Conservation (phyloP, 2,888 invertebrate species). For the Leptopilina myrica region DNA sequence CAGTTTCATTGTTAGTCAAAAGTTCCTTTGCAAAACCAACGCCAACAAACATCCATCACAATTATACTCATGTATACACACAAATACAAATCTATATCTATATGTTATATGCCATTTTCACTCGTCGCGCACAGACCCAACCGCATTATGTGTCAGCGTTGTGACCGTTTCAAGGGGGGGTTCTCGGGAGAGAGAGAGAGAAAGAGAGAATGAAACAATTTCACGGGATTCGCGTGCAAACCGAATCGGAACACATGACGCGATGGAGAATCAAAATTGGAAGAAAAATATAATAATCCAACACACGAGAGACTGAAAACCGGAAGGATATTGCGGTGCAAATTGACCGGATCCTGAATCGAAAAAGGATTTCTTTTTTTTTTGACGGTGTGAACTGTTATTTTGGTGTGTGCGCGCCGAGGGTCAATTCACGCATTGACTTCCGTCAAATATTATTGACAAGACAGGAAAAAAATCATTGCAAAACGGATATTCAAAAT, state of each 20-base stretch:
- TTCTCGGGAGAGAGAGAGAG: constrained; percentile 20
- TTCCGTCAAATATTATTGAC: constrained; percentile 28
- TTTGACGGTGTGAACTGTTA: constrained; percentile 15
- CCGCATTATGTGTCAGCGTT: constrained; percentile 33
- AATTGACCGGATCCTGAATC: constrained; percentile 48
- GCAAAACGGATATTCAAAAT: constrained; percentile 28
- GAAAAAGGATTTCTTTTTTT: constrained; percentile 50
- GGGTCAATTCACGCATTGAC: constrained; percentile 35
- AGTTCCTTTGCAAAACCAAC: constrained; percentile 34
- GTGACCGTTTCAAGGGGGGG: constrained; percentile 46
- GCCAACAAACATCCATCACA: constrained; percentile 6
- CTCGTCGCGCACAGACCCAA: constrained; percentile 18
- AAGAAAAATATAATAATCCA: constrained; percentile 44
- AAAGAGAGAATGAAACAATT: constrained; percentile 51
- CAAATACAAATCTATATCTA: not conserved
- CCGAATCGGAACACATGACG: constrained; percentile 52
- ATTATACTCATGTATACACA: not conserved
- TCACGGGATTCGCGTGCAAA: constrained; percentile 51
- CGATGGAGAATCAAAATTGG: constrained; percentile 41
- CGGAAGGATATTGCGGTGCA: constrained; percentile 68
- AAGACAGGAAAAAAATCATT: constrained; percentile 25
- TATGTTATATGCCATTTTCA: constrained; percentile 36
- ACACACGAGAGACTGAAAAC: constrained; percentile 47
- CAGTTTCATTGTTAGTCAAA: constrained; percentile 49
- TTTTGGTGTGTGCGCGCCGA: not conserved